phyloP scores from a whole-genome alignment of 2,888 invertebrate species.

The Epinotia demarniana region DNA sequence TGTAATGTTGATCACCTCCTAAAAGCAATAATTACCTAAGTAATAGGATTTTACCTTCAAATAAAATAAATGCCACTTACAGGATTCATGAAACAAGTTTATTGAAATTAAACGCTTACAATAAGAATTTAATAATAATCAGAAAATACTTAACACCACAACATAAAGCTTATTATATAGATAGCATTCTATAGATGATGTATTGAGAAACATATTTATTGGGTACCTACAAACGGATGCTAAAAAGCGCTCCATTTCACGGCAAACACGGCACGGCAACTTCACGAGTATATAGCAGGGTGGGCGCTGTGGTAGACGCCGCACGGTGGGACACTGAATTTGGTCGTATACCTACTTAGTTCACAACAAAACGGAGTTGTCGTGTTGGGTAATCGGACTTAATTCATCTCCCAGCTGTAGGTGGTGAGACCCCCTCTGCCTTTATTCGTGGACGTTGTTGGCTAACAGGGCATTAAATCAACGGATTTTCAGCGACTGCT shows the following conservation, averaged over 20 bases:
- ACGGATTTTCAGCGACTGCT: background rate
- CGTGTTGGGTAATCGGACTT: background rate
- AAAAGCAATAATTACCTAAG: slow-evolving; percentile 51
- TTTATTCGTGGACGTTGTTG: background rate
- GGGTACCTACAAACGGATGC: background rate
- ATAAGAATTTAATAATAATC: slow-evolving; percentile 25
- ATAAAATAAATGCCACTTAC: slow-evolving; percentile 44
- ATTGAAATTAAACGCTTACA: slow-evolving; percentile 43
- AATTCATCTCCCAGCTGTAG: background rate
- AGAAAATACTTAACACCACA: slow-evolving; percentile 15
- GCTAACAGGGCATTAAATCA: background rate
- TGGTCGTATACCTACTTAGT: background rate
- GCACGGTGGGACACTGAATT: too few species aligned
- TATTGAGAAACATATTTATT: slow-evolving; percentile 37
- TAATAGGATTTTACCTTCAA: slow-evolving; percentile 46
- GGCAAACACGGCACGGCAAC: background rate
- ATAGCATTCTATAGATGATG: slow-evolving; percentile 17
- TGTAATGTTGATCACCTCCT: slow-evolving; percentile 45
- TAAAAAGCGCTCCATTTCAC: background rate
- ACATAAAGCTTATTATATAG: slow-evolving; percentile 10
- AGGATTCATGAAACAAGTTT: slow-evolving; percentile 35
- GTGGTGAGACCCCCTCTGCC: background rate
- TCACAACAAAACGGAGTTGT: background rate
- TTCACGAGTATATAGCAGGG: background rate
- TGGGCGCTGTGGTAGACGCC: background rate